Evolutionary conservation across 2,113 vertebrate species (phyloP).

Genomic region (Tylochromis polylepis): DNA sequence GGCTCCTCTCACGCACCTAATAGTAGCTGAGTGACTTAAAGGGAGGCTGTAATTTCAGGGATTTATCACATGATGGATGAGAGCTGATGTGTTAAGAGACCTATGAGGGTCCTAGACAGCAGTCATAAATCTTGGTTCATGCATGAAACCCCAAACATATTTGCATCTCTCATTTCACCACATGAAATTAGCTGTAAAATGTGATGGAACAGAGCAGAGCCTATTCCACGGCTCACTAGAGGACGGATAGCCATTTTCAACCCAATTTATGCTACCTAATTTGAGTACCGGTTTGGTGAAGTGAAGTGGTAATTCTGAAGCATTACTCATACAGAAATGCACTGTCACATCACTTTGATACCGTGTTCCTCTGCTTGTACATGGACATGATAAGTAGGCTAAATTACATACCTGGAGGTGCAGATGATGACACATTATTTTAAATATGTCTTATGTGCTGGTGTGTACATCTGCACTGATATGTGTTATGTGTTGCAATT

Average conservation of each 20-base stretch:
- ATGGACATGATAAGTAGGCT: not conserved
- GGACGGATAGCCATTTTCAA: constrained; percentile 30
- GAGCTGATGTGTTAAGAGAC: constrained; percentile 55
- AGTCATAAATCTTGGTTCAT: constrained; percentile 63
- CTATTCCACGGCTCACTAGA: constrained; percentile 40
- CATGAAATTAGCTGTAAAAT: constrained; percentile 55
- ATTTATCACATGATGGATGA: constrained; percentile 63
- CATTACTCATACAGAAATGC: constrained; percentile 25
- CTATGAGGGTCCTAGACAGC: constrained; percentile 29
- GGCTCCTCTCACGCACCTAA: constrained; percentile 44
- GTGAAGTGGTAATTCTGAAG: constrained; percentile 12
- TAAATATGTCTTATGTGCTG: not conserved
- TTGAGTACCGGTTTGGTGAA: constrained; percentile 7
- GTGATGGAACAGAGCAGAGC: constrained; percentile 34
- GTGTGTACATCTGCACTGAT: not conserved
- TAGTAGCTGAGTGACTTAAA: constrained; percentile 47
- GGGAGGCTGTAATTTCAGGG: constrained; percentile 44
- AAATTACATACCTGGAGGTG: constrained; percentile 6
- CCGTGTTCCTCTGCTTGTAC: not conserved
- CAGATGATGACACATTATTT: not conserved
- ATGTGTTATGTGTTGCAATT: not conserved
- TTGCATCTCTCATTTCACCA: constrained; percentile 46
- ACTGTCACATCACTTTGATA: not conserved
- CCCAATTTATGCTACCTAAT: constrained; percentile 33
- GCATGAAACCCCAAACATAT: constrained; percentile 62